Conservation (phyloP, 2,797 vertebrate species). For the Chaenodraco wilsoni region DNA sequence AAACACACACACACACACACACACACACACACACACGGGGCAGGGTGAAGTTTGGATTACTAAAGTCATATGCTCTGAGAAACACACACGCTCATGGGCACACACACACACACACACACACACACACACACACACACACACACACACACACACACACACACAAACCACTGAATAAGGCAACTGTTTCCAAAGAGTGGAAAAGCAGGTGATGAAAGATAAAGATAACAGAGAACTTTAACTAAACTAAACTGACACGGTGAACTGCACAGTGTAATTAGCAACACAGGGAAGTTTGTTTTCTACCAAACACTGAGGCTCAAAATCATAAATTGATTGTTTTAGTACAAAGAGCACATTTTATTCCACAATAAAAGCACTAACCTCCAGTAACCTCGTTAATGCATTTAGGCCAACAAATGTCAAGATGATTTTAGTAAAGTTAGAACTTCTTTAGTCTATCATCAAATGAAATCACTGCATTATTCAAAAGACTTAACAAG, state of each 20-base stretch:
- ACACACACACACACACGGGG: background rate
- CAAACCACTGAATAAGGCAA: slow-evolving; percentile 23
- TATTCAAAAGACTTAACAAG: background rate
- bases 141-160: background rate
- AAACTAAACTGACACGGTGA: background rate
- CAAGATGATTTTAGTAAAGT: background rate
- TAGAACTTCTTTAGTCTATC: background rate
- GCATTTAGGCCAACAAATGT: background rate
- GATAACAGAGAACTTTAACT: slow-evolving; percentile 7
- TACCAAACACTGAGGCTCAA: background rate
- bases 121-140: background rate
- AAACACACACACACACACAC: slow-evolving; percentile 8
- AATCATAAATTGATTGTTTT: background rate
- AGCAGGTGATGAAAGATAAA: slow-evolving; percentile 14
- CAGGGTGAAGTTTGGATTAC: too few relatives aligned
- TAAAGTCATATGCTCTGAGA: background rate
- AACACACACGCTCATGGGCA: background rate
- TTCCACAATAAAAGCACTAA: background rate
- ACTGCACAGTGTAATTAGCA: background rate
- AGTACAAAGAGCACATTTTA: background rate
- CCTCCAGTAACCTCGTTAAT: background rate
- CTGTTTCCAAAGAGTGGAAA: slow-evolving; percentile 27
- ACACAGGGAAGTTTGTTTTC: slow-evolving; percentile 20
- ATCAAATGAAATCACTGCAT: background rate
- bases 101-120: background rate